phyloP scores from a whole-genome alignment of 2,113 vertebrate genomes.

The Myxocyprinus asiaticus region DNA sequence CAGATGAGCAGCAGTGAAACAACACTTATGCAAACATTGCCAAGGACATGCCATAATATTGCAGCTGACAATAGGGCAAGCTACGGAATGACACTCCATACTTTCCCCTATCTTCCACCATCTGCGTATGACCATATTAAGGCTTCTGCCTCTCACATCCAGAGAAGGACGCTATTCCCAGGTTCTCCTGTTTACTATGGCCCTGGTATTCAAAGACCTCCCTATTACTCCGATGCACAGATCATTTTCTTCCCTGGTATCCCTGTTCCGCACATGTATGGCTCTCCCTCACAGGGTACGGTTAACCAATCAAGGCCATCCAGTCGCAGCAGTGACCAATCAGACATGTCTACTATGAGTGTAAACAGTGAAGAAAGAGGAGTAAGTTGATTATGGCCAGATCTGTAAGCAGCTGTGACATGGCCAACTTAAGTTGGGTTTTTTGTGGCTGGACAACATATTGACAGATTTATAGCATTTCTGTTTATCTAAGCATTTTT shows the following conservation, averaged over 20 bases:
- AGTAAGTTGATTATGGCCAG: conserved; percentile 47
- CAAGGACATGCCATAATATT: conserved; percentile 23
- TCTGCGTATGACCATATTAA: conserved; percentile 13
- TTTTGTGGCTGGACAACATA: conserved; percentile 16
- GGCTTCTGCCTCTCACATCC: background rate
- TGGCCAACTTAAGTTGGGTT: conserved; percentile 16
- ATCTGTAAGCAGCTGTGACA: background rate
- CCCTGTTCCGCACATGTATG: conserved; percentile 18
- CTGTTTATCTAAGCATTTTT: conserved; percentile 3
- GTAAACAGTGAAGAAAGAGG: conserved; percentile 57
- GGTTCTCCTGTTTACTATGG: conserved; percentile 29
- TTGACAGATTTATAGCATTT: conserved; percentile 5
- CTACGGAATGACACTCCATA: conserved; percentile 18
- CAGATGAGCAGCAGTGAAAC: conserved; percentile 35
- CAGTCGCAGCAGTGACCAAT: conserved; percentile 59
- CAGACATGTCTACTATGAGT: conserved; percentile 53
- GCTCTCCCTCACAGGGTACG: conserved; percentile 9
- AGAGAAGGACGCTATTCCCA: conserved; percentile 24
- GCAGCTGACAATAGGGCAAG: conserved; percentile 27
- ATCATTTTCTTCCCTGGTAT: conserved; percentile 23
- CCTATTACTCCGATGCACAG: conserved; percentile 26
- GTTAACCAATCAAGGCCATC: conserved; percentile 51
- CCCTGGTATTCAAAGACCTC: conserved; percentile 19
- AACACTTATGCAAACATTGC: conserved; percentile 26
- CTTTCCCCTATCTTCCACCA: background rate